A percentile compares a stretch with the other conserved stretches of the same genome.
Conservation (phyloP, 2,888 invertebrate species). For the Bellardia bayeri region DNA sequence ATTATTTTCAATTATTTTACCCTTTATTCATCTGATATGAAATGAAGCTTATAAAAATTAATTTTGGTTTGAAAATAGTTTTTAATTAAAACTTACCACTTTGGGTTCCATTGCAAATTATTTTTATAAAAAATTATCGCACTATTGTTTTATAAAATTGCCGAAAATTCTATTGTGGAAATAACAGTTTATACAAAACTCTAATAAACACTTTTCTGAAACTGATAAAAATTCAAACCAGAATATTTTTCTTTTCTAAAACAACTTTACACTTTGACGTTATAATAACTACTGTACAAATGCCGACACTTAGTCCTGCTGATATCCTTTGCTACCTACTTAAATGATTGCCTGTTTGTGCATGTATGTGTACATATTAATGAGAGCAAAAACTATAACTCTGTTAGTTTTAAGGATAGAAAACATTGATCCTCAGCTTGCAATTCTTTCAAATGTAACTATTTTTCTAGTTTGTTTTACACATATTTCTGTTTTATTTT, state of each 20-base stretch:
- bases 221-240: constrained; percentile 51
- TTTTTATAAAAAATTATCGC: background rate
- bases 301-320: constrained; percentile 28
- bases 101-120: constrained; percentile 38
- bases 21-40: too few species aligned
- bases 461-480: constrained; percentile 48
- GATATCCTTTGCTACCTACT: constrained; percentile 58
- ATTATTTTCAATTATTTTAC: too few species aligned
- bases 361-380: background rate
- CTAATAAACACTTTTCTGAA: too few species aligned
- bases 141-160: too few species aligned
- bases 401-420: constrained; percentile 14
- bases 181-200: background rate
- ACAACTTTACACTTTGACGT: constrained; percentile 32
- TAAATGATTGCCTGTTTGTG: background rate
- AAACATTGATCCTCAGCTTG: constrained; percentile 28
- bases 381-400: background rate
- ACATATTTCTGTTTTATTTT: background rate
- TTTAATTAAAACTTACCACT: constrained; percentile 31
- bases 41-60: too few species aligned
- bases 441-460: constrained; percentile 21
- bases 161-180: too few species aligned
- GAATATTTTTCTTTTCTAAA: constrained; percentile 26
- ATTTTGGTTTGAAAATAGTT: background rate
- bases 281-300: constrained; percentile 42